Evolutionary conservation across 37 sponge, comb jelly and placozoan genomes (phyloP).

Genomic region (Diacarnus erythraeanus): DNA sequence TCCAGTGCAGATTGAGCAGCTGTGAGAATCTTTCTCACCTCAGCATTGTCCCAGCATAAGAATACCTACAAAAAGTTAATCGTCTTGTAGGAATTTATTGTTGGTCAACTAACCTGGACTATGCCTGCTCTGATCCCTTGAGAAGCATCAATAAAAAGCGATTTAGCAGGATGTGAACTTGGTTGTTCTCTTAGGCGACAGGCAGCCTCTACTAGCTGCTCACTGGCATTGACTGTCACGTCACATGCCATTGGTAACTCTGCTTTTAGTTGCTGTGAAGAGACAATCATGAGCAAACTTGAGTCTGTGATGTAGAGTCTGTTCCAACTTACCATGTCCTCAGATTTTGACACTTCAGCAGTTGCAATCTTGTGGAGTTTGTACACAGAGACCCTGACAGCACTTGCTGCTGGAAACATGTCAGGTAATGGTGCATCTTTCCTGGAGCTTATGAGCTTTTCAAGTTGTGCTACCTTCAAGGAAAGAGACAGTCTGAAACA

Average conservation of each 20-base stretch:
- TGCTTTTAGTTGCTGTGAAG: conserved; percentile 29
- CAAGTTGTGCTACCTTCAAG: conserved; percentile 57
- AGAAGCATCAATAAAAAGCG: conserved; percentile 28
- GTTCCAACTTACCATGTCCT: conserved; percentile 25
- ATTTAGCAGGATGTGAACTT: not conserved
- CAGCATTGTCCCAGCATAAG: conserved; percentile 71
- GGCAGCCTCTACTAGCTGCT: conserved; percentile 48
- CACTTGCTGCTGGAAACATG: conserved; percentile 15
- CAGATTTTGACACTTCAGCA: conserved; percentile 13
- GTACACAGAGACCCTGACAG: conserved; percentile 50
- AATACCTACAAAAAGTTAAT: conserved; percentile 41
- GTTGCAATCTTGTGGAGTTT: conserved; percentile 34
- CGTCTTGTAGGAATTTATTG: not conserved
- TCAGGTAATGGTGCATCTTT: conserved; percentile 24
- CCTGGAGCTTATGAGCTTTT: conserved; percentile 11
- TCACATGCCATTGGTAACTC: conserved; percentile 38
- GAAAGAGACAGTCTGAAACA: too few relatives aligned
- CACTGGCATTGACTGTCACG: conserved; percentile 11
- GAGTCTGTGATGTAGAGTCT: not conserved
- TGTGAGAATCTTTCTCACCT: conserved; percentile 60
- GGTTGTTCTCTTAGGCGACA: conserved; percentile 14
- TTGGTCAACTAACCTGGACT: conserved; percentile 38
- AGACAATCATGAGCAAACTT: too few relatives aligned
- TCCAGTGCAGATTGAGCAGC: conserved; percentile 69
- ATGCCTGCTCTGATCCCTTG: conserved; percentile 62